Base-by-base conservation (phyloP, 2,113 vertebrate genomes). In the Mesitornis unicolor region DNA sequence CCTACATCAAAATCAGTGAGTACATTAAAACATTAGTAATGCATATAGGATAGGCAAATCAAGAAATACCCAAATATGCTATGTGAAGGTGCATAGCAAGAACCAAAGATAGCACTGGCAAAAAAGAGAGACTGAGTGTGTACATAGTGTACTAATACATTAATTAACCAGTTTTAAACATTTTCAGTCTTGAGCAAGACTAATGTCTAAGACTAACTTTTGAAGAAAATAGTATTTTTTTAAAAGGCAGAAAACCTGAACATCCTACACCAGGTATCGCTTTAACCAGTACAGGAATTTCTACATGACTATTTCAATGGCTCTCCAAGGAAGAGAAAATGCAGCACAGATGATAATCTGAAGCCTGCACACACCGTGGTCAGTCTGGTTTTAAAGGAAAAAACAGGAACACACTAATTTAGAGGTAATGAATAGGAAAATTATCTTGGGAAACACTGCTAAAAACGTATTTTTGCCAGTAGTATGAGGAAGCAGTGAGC, bases 371-470 rank as follows among this genome's bases (percentile, higher is more conserved):
- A 84, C 9, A 31, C 57, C 84, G 63, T 54, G 59, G n/a, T 40
- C 63, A 87, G 59, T 51, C 68, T 80, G n/a, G 28, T 77, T 93
- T 93, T 45, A 80, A 80, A 90, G 31, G 45, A 35, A 73, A 77
- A 63, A 73, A 24, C 11, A 64, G 24, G 31, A 90, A 54, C 43
- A 83, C 2, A 1, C 13, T 68, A 33, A 92, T 84, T 65, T 91
- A 77, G 31, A 87, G 59, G 28, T 86, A 73, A 87, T 38, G 15
- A 92, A 74, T n/a, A 87, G 36, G 31, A 69, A 84, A 90, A 74
- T 50, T 77, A 45, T 65, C 59, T 53, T 45, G 68, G 47, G 87
- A 95, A 86, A 89, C 36, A 86, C 16, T 1, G 2, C 54, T 51
- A 42, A 84, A 86, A 59, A 77, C 28, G 33, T 43, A 43, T 73